These are phyloP conservation scores for Fulmarus glacialis DNA, from an alignment of 2,113 vertebrate species.

Conservation along the genomic window DNA sequence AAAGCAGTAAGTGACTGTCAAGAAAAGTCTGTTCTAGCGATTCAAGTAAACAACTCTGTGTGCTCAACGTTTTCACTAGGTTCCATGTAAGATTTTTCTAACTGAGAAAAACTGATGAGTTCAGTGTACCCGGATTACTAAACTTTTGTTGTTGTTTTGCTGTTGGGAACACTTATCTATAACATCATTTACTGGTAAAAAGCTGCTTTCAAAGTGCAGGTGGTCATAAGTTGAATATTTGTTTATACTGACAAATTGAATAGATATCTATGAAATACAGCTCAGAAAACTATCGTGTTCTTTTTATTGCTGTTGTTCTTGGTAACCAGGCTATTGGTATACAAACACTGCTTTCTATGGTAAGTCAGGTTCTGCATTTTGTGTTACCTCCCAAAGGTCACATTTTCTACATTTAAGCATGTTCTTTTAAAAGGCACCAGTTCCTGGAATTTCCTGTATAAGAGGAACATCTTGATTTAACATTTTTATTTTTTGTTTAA, in stretches of 20 bases:
- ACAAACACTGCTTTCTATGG: slow-evolving; percentile 22
- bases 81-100: background rate
- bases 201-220: background rate
- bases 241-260: background rate
- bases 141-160: background rate
- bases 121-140: background rate
- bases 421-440: background rate
- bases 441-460: background rate
- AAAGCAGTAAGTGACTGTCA: background rate
- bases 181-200: background rate
- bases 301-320: background rate
- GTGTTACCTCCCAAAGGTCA: slow-evolving; percentile 11
- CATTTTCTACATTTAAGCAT: background rate
- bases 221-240: background rate
- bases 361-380: slow-evolving; percentile 12
- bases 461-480: background rate
- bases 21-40: background rate
- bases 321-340: background rate
- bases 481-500: background rate
- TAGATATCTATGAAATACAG: background rate
- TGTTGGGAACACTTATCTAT: background rate
- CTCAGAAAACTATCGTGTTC: background rate
- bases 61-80: background rate
- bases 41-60: background rate
- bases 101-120: background rate